Percentiles rank a stretch among this genome's conserved stretches.
Conservation (phyloP, 1,140 invertebrate genomes). For the Coboldia fuscipes region DNA sequence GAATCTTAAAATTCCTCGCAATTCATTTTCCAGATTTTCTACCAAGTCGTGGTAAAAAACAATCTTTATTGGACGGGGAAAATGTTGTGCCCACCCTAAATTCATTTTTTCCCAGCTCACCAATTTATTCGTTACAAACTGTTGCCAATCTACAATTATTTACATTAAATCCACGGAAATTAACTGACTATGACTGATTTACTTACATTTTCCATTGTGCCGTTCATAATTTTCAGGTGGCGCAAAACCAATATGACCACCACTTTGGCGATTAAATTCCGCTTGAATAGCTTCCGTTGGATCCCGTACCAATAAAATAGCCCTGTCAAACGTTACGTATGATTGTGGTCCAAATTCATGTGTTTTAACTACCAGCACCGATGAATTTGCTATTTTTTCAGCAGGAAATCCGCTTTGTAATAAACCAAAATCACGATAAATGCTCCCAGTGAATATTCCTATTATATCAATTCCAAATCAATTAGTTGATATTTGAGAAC, state of each 20-base stretch:
- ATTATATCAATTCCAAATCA: slow-evolving; percentile 4
- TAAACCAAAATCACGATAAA: slow-evolving; percentile 55
- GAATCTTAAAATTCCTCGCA: slow-evolving; percentile 35
- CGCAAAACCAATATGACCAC: slow-evolving; percentile 46
- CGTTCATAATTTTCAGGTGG: slow-evolving; percentile 35
- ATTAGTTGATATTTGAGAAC: not conserved
- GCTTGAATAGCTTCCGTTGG: slow-evolving; percentile 47
- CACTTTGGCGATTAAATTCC: slow-evolving; percentile 47
- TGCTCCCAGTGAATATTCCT: slow-evolving; percentile 51
- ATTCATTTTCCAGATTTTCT: slow-evolving; percentile 29
- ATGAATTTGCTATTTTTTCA: slow-evolving; percentile 48
- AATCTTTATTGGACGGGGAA: slow-evolving; percentile 40
- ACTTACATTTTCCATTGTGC: slow-evolving; percentile 35
- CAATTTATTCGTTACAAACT: slow-evolving; percentile 44
- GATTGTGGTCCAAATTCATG: slow-evolving; percentile 45
- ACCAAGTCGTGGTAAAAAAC: slow-evolving; percentile 50
- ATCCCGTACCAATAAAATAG: slow-evolving; percentile 44
- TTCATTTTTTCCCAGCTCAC: slow-evolving; percentile 41
- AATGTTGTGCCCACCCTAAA: slow-evolving; percentile 42
- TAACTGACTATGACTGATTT: not conserved
- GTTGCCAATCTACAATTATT: slow-evolving; percentile 37
- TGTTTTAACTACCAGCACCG: slow-evolving; percentile 58
- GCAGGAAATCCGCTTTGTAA: slow-evolving; percentile 55
- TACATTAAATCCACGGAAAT: slow-evolving; percentile 7
- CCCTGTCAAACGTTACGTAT: slow-evolving; percentile 33